A percentile compares a stretch with the other conserved stretches of the same genome.
Evolutionary conservation across 2,888 invertebrate species (phyloP).

Genomic region (Campopleginae sp.): DNA sequence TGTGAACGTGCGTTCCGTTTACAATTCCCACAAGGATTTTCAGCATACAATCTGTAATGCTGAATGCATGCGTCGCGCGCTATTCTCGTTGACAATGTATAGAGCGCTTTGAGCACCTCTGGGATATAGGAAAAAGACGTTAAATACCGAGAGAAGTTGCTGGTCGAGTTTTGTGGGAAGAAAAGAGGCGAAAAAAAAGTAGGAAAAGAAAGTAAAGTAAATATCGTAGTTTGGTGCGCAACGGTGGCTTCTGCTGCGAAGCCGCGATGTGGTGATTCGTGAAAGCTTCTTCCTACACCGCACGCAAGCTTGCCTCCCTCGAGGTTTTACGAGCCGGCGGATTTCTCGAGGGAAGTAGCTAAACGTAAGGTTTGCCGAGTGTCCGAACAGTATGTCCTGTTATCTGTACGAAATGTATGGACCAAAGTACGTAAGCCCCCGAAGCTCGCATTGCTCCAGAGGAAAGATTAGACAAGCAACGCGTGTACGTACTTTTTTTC

Average conservation of each 20-base stretch:
- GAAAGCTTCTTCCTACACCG: slow-evolving; percentile 52
- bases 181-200: slow-evolving; percentile 40
- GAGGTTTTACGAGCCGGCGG: slow-evolving; percentile 51
- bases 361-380: slow-evolving; percentile 31
- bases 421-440: neutral
- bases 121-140: slow-evolving; percentile 45
- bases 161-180: slow-evolving; percentile 15
- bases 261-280: slow-evolving; percentile 14
- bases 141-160: slow-evolving; percentile 45
- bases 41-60: slow-evolving; percentile 19
- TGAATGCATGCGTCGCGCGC: neutral
- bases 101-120: slow-evolving; percentile 64
- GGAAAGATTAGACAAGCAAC: neutral
- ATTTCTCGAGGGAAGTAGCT: slow-evolving; percentile 32
- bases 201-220: slow-evolving; percentile 51
- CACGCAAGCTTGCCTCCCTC: slow-evolving; percentile 27
- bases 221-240: slow-evolving; percentile 51
- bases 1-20: slow-evolving; percentile 30
- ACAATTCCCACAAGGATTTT: slow-evolving; percentile 39
- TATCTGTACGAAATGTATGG: neutral
- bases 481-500: no score
- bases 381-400: slow-evolving; percentile 22
- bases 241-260: slow-evolving; percentile 6
- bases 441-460: neutral
- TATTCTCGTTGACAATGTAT: slow-evolving; percentile 57